Evolutionary conservation across 2,888 invertebrate genomes (phyloP).

Genomic region (Meganola albula): DNA sequence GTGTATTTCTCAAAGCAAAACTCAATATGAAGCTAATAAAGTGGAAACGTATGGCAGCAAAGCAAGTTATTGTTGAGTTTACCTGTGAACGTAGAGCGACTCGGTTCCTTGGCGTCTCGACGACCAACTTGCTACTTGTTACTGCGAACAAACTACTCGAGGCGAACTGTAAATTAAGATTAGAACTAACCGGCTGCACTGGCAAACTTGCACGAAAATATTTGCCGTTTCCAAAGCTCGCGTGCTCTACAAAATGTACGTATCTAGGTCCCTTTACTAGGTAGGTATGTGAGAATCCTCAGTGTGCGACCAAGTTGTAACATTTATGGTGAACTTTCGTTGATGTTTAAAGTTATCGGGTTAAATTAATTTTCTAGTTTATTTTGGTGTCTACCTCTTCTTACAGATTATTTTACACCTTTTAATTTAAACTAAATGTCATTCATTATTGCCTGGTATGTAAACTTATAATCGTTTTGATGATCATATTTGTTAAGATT

Average conservation of each 20-base stretch:
- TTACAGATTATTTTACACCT: too few species aligned
- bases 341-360: too few species aligned
- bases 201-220: conserved; percentile 46
- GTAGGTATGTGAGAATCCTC: conserved; percentile 15
- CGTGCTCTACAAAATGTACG: conserved; percentile 20
- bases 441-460: too few species aligned
- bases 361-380: too few species aligned
- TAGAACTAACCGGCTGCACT: conserved; percentile 45
- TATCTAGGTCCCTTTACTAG: too few species aligned
- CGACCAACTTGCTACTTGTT: conserved; percentile 34
- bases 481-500: too few species aligned
- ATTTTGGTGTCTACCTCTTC: too few species aligned
- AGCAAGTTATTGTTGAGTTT: conserved; percentile 30
- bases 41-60: conserved; percentile 29
- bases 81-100: conserved; percentile 21
- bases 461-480: too few species aligned
- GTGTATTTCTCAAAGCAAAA: conserved; percentile 13
- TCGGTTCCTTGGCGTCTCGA: conserved; percentile 12
- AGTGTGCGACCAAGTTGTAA: conserved; percentile 18
- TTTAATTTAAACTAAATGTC: too few species aligned
- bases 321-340: conserved; percentile 25
- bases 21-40: conserved; percentile 31
- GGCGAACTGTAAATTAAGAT: conserved; percentile 57
- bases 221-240: conserved; percentile 39
- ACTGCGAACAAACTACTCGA: conserved; percentile 36